phyloP scores from a whole-genome alignment of 2,797 vertebrate genomes.

The Nothura maculosa region DNA sequence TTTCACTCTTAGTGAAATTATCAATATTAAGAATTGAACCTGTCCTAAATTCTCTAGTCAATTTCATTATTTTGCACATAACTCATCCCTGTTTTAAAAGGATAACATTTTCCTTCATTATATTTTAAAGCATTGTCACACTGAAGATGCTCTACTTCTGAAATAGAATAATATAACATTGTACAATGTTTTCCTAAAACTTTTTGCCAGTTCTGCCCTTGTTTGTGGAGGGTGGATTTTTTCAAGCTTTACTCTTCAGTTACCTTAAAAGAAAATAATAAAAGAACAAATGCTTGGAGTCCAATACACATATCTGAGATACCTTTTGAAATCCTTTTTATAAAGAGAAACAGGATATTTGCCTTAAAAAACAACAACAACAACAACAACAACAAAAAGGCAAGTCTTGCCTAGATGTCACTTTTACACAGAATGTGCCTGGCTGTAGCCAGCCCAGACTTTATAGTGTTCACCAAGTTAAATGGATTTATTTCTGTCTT shows the following conservation, averaged over 20 bases:
- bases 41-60: background rate
- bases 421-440: background rate
- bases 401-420: background rate
- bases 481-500: constrained; percentile 36
- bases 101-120: background rate
- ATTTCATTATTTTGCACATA: background rate
- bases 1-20: background rate
- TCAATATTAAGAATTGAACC: background rate
- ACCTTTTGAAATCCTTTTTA: background rate
- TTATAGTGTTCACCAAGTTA: constrained; percentile 22
- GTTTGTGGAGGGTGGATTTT: background rate
- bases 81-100: background rate
- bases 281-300: background rate
- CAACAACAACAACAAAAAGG: too few relatives aligned
- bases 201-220: background rate
- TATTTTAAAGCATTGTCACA: background rate
- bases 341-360: background rate
- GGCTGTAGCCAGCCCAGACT: background rate
- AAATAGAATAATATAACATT: background rate
- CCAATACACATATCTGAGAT: background rate
- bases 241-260: background rate
- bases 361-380: too few relatives aligned
- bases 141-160: background rate
- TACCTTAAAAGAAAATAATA: accelerated
- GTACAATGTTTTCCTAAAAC: background rate